Base-by-base conservation (phyloP, 2,797 vertebrate species). In the Champsocephalus gunnari region DNA sequence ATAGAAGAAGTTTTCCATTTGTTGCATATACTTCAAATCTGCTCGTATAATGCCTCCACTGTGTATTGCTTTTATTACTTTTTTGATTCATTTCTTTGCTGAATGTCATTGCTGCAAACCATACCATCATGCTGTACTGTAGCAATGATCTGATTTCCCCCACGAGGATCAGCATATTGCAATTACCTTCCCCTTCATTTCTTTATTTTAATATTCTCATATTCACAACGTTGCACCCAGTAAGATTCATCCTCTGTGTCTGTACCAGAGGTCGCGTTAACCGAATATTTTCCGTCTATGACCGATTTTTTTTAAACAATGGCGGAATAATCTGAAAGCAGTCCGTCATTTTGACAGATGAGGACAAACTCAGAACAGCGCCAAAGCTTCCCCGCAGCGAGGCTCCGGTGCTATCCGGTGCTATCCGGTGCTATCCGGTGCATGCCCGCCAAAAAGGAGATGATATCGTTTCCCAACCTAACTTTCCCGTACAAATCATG, bases 161-260 rank as follows among this genome's bases (percentile, higher is more conserved):
- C 48, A 75, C 55, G 47, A 58, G 48, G 6, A 49, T 78, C 53
- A 57, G 59, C 48, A 83, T 72, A 65, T 51, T 69, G 9, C 56
- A 73, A 83, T 83, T 64, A 75, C 75, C 32, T 41, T 58, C n/a
- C 34, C 66, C 59, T 63, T 13, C 21, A 28, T 66, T 77, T 71
- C 12, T 4, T 17, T 16, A 28, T 68, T 67, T 70, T 56, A 32
- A 74, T 28, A 28, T 51, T 16, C 60, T 72, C 19, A 44, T 68
- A 53, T 60, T 28, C 24, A 28, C 24, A 28, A 28, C 24, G 24
- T 24, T 24, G 51, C 38, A 66, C 10, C 12, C 9, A 21, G 58
- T 19, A 12, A 63, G 21, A 47, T 56, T 45, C 19, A 50, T 49
- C 13, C n/a, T 59, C 21, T 38, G 21, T 19, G 28, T 28, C 28